A percentile compares a stretch with the other conserved stretches of the same genome.
Evolutionary conservation across 1,140 invertebrate species (phyloP).

Genomic region (Acromyrmex echinatior): DNA sequence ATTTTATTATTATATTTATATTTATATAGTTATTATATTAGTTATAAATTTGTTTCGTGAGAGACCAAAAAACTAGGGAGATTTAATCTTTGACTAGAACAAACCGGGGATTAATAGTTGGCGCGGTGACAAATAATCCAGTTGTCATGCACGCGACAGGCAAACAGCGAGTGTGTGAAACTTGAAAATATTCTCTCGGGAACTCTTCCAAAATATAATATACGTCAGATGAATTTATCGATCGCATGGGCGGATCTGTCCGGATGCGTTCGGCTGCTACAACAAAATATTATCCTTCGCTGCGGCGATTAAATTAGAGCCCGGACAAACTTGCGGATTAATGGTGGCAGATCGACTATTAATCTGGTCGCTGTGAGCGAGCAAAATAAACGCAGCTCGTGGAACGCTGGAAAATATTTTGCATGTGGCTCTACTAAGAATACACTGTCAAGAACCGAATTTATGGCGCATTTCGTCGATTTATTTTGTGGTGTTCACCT

Average conservation of each 20-base stretch:
- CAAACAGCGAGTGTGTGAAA: slow-evolving; percentile 33
- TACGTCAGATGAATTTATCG: slow-evolving; percentile 59
- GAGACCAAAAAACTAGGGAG: neutral
- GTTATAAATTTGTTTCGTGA: neutral
- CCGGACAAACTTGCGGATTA: slow-evolving; percentile 64
- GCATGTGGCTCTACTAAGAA: slow-evolving; percentile 51
- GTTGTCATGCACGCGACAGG: slow-evolving; percentile 41
- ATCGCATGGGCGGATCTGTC: slow-evolving; percentile 42
- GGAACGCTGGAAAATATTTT: slow-evolving; percentile 53
- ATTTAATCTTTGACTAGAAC: slow-evolving; percentile 52
- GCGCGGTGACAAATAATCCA: slow-evolving; percentile 53
- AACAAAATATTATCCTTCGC: slow-evolving; percentile 65
- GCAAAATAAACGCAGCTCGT: slow-evolving; percentile 52
- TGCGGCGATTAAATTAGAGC: slow-evolving; percentile 60
- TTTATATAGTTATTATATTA: slow-evolving; percentile 4
- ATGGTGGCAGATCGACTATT: slow-evolving; percentile 58
- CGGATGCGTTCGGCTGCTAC: slow-evolving; percentile 46
- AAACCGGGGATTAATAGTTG: slow-evolving; percentile 43
- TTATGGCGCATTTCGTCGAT: slow-evolving; percentile 42
- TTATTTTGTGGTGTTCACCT: slow-evolving; percentile 23
- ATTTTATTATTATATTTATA: no score
- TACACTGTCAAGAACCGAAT: slow-evolving; percentile 39
- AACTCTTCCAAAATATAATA: slow-evolving; percentile 64
- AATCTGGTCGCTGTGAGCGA: slow-evolving; percentile 42
- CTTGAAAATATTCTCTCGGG: slow-evolving; percentile 58